These are phyloP conservation scores for Pelobates fuscus DNA, from an alignment of 2,113 vertebrate species.

Conservation along the genomic window DNA sequence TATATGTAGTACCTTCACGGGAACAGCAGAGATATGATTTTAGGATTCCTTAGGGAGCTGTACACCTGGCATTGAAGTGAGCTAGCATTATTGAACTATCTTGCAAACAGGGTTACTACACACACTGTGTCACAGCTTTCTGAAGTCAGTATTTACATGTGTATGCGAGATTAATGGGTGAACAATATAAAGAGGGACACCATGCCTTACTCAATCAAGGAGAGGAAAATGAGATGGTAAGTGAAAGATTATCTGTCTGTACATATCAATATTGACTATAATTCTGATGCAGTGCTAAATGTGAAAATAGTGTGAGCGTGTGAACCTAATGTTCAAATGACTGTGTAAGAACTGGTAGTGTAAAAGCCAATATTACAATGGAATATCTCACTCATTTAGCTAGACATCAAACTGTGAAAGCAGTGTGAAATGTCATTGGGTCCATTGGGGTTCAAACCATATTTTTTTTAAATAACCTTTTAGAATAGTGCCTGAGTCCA, in stretches of 20 bases:
- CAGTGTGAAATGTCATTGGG: no score
- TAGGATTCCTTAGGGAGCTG: slow-evolving; percentile 58
- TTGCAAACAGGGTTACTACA: slow-evolving; percentile 8
- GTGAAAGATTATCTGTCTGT: slow-evolving; percentile 35
- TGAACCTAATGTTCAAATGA: no score
- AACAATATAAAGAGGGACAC: slow-evolving; percentile 56
- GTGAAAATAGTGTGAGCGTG: no score
- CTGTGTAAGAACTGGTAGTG: no score
- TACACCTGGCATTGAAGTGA: slow-evolving; percentile 49
- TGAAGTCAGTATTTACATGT: neutral
- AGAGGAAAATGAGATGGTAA: slow-evolving; percentile 78
- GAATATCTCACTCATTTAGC: no score
- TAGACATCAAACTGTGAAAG: no score
- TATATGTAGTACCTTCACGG: slow-evolving; percentile 22
- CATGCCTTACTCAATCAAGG: slow-evolving; percentile 70
- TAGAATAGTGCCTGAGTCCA: no score
- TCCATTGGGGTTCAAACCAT: no score
- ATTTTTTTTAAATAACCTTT: no score
- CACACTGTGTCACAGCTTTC: slow-evolving; percentile 36
- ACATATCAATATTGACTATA: no score
- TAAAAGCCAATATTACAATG: no score
- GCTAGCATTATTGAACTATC: slow-evolving; percentile 49
- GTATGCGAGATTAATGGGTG: slow-evolving; percentile 56
- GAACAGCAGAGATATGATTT: slow-evolving; percentile 58
- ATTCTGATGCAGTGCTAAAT: no score